Evolutionary conservation across 1,140 invertebrate species (phyloP).

Genomic region (Orussus abietinus): DNA sequence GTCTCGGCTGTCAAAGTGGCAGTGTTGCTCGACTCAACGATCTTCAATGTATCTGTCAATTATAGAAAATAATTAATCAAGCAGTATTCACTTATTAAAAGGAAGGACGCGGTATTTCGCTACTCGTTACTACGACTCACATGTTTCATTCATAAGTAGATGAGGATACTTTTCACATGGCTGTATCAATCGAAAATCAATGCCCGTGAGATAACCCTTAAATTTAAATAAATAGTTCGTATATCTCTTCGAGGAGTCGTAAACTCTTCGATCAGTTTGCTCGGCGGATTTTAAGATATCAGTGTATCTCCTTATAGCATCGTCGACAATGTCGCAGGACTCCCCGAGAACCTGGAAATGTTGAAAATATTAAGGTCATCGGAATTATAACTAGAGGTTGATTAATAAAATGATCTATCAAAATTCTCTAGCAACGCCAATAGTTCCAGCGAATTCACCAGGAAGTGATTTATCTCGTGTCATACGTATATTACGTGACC

Average conservation of each 20-base stretch:
- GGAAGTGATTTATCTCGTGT: too few species aligned
- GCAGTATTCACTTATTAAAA: constrained; percentile 33
- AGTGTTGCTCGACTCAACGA: constrained; percentile 27
- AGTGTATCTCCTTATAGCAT: constrained; percentile 57
- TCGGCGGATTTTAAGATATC: constrained; percentile 44
- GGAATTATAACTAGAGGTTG: constrained; percentile 4
- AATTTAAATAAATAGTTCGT: too few species aligned
- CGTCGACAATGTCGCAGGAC: constrained; percentile 57
- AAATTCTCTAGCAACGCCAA: constrained; percentile 12
- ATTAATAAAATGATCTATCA: constrained; percentile 15
- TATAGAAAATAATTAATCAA: constrained; percentile 16
- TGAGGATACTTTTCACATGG: constrained; percentile 58
- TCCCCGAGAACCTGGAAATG: constrained; percentile 34
- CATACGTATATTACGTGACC: too few species aligned
- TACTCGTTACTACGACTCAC: constrained; percentile 52
- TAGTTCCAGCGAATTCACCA: too few species aligned
- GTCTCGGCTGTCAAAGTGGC: constrained; percentile 46
- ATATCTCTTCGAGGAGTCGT: constrained; percentile 22
- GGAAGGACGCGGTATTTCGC: constrained; percentile 11
- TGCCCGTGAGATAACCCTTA: constrained; percentile 42
- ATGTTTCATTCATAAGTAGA: constrained; percentile 68
- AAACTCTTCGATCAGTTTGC: constrained; percentile 30
- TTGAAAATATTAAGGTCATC: constrained; percentile 1
- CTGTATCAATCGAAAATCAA: constrained; percentile 54
- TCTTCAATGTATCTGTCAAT: constrained; percentile 43